Evolutionary conservation across 2,888 invertebrate species (phyloP), one percentile per base, ranked within the genome.

Genomic region (Cheiracanthium punctorium): DNA sequence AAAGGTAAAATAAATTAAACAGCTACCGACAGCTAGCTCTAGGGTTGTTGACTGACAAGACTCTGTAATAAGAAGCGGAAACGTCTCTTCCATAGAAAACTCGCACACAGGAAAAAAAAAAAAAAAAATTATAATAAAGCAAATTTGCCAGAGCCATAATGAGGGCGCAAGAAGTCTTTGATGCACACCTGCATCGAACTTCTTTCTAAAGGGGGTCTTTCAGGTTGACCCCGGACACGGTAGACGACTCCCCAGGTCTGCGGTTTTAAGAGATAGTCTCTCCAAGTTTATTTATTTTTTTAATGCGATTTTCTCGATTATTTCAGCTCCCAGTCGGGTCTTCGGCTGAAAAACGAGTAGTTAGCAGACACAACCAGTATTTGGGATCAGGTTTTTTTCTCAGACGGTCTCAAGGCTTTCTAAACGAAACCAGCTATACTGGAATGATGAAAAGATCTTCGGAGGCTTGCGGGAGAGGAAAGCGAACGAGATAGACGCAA

Each of bases 131-230:
- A 28, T 24, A 20, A 20, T 1, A 10, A 64, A 64, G 8, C 1
- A 64, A 64, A 17, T 33, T 32, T 17, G 1, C 37, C 33, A n/a
- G 24, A 17, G n/a, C 24, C 1, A 43, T 71, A 71, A 71, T 29
- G 71, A 43, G 10, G 28, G 71, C 71, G 28, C 33, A 70, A 71
- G n/a, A 71, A 28, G 4, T 14, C 71, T 29, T 43, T 71, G 71
- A 71, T 14, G 41, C 43, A 7, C 71, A 43, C 71, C 71, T 70
- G 70, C 70, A 37, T 37, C 33, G 32, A 24, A 20, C 37, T n/a
- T n/a, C 4, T 14, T 20, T 28, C 29, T 24, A 28, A 41, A n/a
- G 43, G 37, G 37, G 41, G 43, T n/a, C 29, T 33, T 24, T 10
- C 17, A 20, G 7, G 69, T 24, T 24, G 69, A 69, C 33, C 69